phyloP scores from a whole-genome alignment of 2,113 vertebrate species.

The Physeter macrocephalus region DNA sequence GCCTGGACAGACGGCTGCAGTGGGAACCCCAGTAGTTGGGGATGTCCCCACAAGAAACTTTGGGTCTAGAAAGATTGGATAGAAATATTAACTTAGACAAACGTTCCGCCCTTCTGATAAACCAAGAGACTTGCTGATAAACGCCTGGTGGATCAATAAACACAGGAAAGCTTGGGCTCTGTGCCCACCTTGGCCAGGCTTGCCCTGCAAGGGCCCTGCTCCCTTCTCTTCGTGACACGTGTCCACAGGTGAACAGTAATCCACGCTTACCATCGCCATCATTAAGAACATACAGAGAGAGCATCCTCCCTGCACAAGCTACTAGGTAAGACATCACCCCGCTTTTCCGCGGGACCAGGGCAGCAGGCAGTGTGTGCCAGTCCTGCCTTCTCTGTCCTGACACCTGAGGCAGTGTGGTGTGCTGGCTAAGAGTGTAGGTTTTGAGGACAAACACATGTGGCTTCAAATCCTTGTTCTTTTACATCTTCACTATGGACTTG shows the following conservation, averaged over 20 bases:
- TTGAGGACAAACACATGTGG: not conserved
- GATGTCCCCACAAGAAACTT: too few relatives aligned
- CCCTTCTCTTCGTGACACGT: not conserved
- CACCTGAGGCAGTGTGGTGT: not conserved
- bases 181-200: not conserved
- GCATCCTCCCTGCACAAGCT: not conserved
- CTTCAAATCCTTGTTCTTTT: not conserved
- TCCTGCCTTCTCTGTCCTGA: not conserved
- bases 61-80: not conserved
- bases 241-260: not conserved
- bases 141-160: not conserved
- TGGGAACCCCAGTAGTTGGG: not conserved
- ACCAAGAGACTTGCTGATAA: not conserved
- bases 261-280: not conserved
- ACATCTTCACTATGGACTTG: not conserved
- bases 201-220: not conserved
- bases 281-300: not conserved
- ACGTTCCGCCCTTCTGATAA: not conserved
- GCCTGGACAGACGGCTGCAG: not conserved
- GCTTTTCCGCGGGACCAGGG: not conserved
- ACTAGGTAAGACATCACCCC: not conserved
- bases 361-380: rapidly evolving
- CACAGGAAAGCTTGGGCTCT: not conserved
- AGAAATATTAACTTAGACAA: not conserved
- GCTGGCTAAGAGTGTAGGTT: too few relatives aligned